Evolutionary conservation across 2,797 vertebrate genomes (phyloP), one percentile per base, ranked within the genome.

Genomic region (Sorex maritimensis): DNA sequence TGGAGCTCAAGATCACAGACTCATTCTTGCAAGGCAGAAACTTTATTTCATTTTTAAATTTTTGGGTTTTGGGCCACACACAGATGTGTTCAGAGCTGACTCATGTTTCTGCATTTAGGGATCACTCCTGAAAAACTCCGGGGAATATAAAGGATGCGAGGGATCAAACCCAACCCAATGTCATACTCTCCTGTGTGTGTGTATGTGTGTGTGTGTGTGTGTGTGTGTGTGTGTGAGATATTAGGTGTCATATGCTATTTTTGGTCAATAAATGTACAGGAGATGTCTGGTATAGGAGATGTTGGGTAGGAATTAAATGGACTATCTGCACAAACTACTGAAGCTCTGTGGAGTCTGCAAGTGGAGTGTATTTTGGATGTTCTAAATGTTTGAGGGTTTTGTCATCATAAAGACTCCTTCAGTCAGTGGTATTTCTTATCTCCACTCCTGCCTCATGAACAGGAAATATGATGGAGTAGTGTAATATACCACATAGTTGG

Each of bases 361-460:
- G 28, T 81, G 23, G 75, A 46, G 61, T 91, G 81, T 88, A 89
- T 95, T 94, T 94, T 78, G 93, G 81, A 68, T 90, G 89, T 91
- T 88, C 72, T 87, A 81, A 92, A 74, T 90, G 63, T 81, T 93
- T 95, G 83, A 86, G 61, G 49, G 55, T 88, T 95, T 86, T 82
- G 72, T 63, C 74, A 30, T 87, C 38, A 73, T 81, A 86, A 94
- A 96, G 81, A 81, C 78, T 75, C 65, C 30, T 30, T 2, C 75
- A 94, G 75, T 80, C 65, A 34, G 69, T 81, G 67, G 67, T 86
- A 75, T 89, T 63, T 61, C 68, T 94, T 94, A 87, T 94, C 95
- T 95, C 71, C 91, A 15, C 38, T 72, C 72, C 58, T 91, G 67
- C 67, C 81, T 93, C 61, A 74, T 86, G 72, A 94, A 65, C 26